Evolutionary conservation across 2,113 vertebrate genomes (phyloP), one percentile per base, ranked within the genome.

Genomic region (Nothoprocta pentlandii): DNA sequence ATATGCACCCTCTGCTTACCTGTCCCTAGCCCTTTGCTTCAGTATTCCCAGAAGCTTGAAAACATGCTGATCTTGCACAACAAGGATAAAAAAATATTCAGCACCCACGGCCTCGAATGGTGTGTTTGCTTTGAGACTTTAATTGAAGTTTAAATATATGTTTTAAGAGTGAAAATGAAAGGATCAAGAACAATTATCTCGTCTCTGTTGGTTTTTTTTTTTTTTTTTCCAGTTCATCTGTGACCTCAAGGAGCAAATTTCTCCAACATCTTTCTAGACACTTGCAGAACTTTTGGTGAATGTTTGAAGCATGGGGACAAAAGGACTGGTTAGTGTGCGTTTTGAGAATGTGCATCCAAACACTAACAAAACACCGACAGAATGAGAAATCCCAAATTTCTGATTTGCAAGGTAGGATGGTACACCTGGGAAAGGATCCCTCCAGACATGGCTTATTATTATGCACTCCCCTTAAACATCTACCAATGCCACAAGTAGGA

Each of bases 101-200:
- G 30, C 61, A 94, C 68, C 81, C 67, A 89, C 80, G 39, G 53
- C 73, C 62, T 88, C 80, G 83, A 94, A 86, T 22, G 6, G 25
- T 90, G 5, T 15, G 13, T 61, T 89, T 93, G n/a, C 76, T 93
- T 90, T 39, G 80, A 92, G 69, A 73, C 15, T 77, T 47, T 92
- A 88, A 91, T 78, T 81, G 70, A 84, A 23, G 28, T 64, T 94
- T 95, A 94, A 94, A 83, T 67, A 71, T 34, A 70, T 53, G 53
- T 36, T 88, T 93, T 68, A 91, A 96, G 16, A 36, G 15, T 12
- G 19, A 16, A 83, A 90, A 80, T 89, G 73, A 91, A 88, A 83
- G 10, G 21, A 63, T 22, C 25, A 51, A 59, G 22, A 90, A 88
- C 16, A 75, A 73, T 79, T 89, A 56, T 12, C 14, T 79, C 10